Base-by-base conservation (phyloP, 2,888 invertebrate species). In the Drosophila algonquin region DNA sequence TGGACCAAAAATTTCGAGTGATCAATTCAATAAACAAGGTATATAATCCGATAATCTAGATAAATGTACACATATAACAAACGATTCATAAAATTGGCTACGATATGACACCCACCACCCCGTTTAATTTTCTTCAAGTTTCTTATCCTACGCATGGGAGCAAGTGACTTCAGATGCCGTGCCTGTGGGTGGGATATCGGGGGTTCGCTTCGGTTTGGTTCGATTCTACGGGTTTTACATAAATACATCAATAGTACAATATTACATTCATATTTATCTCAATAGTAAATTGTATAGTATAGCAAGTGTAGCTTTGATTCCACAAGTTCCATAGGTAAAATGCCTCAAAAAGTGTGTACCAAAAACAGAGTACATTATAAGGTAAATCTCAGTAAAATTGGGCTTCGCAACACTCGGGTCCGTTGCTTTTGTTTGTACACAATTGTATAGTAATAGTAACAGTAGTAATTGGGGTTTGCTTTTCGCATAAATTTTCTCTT, bases 291-390 rank as follows among this genome's bases (percentile, higher is more conserved):
- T 30, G 7, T 81, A 40, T 40, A 14, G 40, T 40, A 40, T 40
- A 40, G 40, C n/a, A 14, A 6, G 40, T 40, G 40, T 40, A 7
- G 75, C 67, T 55, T 81, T 75, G 65, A 70, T 75, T 61, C 75
- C 56, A 74, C 76, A 74, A 60, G 75, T 68, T 76, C 58, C 44
- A 30, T 30, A 30, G 73, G 76, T 80, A 88, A 86, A 85, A 82
- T 86, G 81, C 82, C 72, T 87, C 81, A 79, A 90, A 89, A 82
- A 89, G 80, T 71, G 75, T 84, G 81, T 86, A 83, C 83, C 86
- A 80, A 83, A 81, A 79, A 75, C 70, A 62, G 76, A 81, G 81
- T 89, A 87, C 77, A 81, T 74, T 71, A 63, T 79, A 72, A 68
- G 74, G 78, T 82, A 80, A 80, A 87, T 89, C 75, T 84, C 81